Conservation (phyloP, 2,113 vertebrate species). For the Mustelus asterias region DNA sequence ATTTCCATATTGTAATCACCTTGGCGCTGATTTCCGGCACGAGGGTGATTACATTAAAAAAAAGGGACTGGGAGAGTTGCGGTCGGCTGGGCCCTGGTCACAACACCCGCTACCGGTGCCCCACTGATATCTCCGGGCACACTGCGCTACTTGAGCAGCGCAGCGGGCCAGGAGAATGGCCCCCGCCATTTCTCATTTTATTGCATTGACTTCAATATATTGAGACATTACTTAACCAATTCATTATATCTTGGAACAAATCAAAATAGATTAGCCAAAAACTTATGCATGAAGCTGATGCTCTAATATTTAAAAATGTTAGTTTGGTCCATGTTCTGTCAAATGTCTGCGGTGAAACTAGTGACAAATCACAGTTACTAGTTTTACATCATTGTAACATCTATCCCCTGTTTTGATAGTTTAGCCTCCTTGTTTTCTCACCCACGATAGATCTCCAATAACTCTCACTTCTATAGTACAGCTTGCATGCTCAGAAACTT, state of each 20-base stretch:
- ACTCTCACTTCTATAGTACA: background rate
- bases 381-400: background rate
- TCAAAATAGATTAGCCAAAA: background rate
- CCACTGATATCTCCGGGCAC: no score
- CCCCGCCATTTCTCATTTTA: background rate
- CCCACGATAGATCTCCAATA: background rate
- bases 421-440: background rate
- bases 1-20: no score
- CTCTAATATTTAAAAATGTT: slow-evolving; percentile 4
- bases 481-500: background rate
- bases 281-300: background rate
- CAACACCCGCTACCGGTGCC: no score
- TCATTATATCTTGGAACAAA: background rate
- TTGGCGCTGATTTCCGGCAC: no score
- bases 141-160: no score
- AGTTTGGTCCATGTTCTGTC: background rate
- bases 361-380: background rate
- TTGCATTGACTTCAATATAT: background rate
- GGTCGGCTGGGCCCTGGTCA: no score
- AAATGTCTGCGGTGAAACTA: background rate
- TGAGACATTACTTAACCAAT: background rate
- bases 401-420: background rate
- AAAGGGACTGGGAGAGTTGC: no score
- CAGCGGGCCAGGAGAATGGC: no score
- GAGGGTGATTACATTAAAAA: no score